Percentiles rank a stretch among this genome's conserved stretches.
Conservation (phyloP, 2,113 vertebrate genomes). For the Bos javanicus region DNA sequence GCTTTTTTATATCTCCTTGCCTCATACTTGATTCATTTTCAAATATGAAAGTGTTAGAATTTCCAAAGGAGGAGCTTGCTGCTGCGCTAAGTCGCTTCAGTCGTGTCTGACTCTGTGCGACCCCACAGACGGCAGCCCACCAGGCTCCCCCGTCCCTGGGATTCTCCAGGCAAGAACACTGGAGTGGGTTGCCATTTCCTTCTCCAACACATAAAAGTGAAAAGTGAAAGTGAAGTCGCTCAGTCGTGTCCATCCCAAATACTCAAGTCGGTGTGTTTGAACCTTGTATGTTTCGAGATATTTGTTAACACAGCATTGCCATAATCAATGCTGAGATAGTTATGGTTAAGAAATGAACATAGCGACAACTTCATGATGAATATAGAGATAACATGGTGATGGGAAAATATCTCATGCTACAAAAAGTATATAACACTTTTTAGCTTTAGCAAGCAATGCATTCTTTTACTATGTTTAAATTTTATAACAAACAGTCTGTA, state of each 20-base stretch:
- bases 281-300: neutral
- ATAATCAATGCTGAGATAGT: neutral
- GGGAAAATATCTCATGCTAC: neutral
- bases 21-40: neutral
- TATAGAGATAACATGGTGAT: neutral
- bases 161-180: too few relatives aligned
- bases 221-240: too few relatives aligned
- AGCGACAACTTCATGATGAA: neutral
- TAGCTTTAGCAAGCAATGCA: neutral
- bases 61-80: neutral
- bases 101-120: too few relatives aligned
- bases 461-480: neutral
- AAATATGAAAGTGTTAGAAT: neutral
- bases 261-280: neutral
- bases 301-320: neutral
- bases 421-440: neutral
- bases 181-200: too few relatives aligned
- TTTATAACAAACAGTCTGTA: neutral
- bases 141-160: too few relatives aligned
- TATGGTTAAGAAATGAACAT: neutral
- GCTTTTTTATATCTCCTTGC: too few relatives aligned
- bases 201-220: too few relatives aligned
- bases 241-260: neutral
- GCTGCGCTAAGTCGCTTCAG: too few relatives aligned
- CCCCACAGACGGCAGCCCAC: too few relatives aligned